Base-by-base conservation (phyloP, 1,140 invertebrate genomes). In the Hypothenemus hampei region DNA sequence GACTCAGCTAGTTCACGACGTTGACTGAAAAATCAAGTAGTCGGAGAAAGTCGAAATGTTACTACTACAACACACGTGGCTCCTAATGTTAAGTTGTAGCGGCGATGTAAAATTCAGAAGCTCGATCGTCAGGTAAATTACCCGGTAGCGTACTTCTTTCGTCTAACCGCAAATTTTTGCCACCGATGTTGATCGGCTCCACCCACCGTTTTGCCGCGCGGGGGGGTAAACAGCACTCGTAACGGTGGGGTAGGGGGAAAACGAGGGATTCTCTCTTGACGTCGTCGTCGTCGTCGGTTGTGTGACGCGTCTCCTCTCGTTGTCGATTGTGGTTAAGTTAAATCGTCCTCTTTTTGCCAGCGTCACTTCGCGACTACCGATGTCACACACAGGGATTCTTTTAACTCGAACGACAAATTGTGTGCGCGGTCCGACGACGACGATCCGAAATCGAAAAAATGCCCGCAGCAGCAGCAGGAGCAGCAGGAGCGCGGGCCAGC, bases 141-240 rank as follows among this genome's bases (percentile, higher is more conserved):
- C 62, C 53, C 51, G 47, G 55, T 54, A 56, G 56, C 53, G 47
- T 58, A 61, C 64, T 70, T 71, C 69, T 71, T 70, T 68, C 31
- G 50, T 53, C 67, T 66, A 65, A 68, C 70, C 70, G 74, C 72
- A 69, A 73, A 78, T 78, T 79, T 79, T 79, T 78, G 76, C 75
- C 72, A 72, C 63, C 64, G 63, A 66, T 67, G 65, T 69, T 69
- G 69, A 68, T 76, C 73, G 75, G 74, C 50, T 53, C 50, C 50
- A 53, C 50, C 50, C 50, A 53, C 49, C 49, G 71, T 29, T 16
- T 20, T 18, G 26, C 70, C 64, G 58, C 57, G 58, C 58, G 65
- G 63, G 57, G 59, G 62, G 43, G 56, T 24, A 23, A 69, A 66
- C 74, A 72, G 74, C 73, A 72, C 72, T 70, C 19, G 11, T 11